A percentile compares a stretch with the other conserved stretches of the same genome.
Conservation (phyloP, 1,140 invertebrate species). For the Heliconius eleuchia region DNA sequence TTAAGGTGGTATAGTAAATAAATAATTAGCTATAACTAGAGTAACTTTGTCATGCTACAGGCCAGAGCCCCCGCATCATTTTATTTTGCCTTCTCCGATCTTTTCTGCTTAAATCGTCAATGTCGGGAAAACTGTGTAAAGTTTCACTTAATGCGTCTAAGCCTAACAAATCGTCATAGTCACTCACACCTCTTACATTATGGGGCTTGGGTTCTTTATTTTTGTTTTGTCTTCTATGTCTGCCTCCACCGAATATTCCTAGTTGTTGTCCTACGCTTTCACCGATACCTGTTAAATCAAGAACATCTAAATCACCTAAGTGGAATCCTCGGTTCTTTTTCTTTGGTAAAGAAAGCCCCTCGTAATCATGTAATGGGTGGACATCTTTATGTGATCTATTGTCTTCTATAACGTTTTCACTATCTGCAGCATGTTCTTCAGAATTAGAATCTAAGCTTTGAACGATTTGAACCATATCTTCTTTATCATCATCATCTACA, state of each 20-base stretch:
- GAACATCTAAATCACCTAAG: constrained; percentile 69
- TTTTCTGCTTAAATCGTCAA: constrained; percentile 61
- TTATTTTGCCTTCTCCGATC: constrained; percentile 77
- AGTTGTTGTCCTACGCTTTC: constrained; percentile 72
- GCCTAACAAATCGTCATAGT: constrained; percentile 63
- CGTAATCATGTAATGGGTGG: constrained; percentile 46
- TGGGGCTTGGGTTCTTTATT: constrained; percentile 55
- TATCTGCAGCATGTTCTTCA: constrained; percentile 52
- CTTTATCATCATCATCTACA: constrained; percentile 51
- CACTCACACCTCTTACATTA: constrained; percentile 52
- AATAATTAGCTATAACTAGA: constrained; percentile 53
- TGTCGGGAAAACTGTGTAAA: constrained; percentile 52
- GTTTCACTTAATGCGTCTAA: constrained; percentile 55
- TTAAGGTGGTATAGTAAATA: constrained; percentile 64
- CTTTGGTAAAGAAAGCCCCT: constrained; percentile 54
- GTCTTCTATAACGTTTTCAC: constrained; percentile 52
- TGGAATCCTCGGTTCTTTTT: constrained; percentile 64
- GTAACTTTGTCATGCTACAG: constrained; percentile 47
- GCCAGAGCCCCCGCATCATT: constrained; percentile 77
- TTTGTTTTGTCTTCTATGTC: constrained; percentile 64
- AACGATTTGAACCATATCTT: constrained; percentile 72
- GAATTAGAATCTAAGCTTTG: constrained; percentile 64
- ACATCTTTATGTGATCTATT: constrained; percentile 46
- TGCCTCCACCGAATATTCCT: constrained; percentile 69
- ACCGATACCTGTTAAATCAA: constrained; percentile 71